Evolutionary conservation across 2,113 vertebrate genomes (phyloP).

Genomic region (Grus americana): DNA sequence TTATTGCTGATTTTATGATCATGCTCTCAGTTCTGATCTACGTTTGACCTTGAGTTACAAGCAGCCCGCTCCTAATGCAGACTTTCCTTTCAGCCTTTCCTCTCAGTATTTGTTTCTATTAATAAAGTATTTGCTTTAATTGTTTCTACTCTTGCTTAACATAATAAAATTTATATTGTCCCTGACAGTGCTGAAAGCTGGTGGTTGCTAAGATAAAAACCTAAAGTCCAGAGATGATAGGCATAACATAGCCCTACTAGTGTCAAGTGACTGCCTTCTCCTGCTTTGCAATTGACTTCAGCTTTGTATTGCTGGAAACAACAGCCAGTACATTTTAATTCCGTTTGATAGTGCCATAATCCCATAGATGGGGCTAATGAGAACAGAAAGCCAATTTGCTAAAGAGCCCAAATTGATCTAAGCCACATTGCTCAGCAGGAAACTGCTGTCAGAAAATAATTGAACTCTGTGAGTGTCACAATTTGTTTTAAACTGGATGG

Average conservation of each 20-base stretch:
- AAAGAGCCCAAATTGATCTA: constrained; percentile 33
- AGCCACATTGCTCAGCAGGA: constrained; percentile 17
- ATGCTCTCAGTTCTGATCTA: neutral
- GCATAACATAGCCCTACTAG: neutral
- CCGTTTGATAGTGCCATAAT: neutral
- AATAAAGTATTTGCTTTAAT: neutral
- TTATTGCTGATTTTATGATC: neutral
- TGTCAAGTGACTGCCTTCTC: neutral
- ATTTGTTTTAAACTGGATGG: neutral
- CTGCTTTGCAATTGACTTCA: neutral
- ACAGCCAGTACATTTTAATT: constrained; percentile 24
- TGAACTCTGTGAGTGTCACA: neutral
- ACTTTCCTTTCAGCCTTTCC: neutral
- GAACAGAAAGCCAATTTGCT: constrained; percentile 50
- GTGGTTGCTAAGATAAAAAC: neutral
- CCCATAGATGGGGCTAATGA: neutral
- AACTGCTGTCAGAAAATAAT: constrained; percentile 25
- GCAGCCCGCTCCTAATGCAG: neutral
- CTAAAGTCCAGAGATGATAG: neutral
- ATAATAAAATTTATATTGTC: neutral
- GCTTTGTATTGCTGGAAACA: neutral
- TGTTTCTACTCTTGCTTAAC: neutral
- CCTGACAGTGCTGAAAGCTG: neutral
- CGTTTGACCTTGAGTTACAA: neutral
- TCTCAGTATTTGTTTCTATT: neutral